Percentiles rank a stretch among this genome's conserved stretches.
Conservation (phyloP, 2,888 invertebrate genomes). For the Parnassius smintheus region DNA sequence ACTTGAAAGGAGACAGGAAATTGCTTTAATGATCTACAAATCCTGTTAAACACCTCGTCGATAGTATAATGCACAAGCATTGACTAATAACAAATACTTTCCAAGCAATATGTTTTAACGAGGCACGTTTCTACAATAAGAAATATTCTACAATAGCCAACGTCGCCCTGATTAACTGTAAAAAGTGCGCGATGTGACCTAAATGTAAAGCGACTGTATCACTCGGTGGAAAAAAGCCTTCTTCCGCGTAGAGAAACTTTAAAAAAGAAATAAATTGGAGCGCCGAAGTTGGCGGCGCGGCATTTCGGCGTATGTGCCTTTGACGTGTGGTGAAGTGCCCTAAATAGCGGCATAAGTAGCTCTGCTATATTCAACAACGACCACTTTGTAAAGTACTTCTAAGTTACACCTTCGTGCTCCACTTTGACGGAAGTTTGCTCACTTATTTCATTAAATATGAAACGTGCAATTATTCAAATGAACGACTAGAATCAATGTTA, state of each 20-base stretch:
- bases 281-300: conserved; percentile 25
- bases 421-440: conserved; percentile 5
- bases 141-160: conserved; percentile 13
- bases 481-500: background rate
- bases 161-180: conserved; percentile 19
- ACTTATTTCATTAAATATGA: conserved; percentile 10
- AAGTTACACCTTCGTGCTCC: conserved; percentile 26
- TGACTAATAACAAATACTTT: no score
- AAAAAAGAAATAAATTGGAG: conserved; percentile 28
- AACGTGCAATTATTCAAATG: conserved; percentile 1
- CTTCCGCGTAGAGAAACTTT: conserved; percentile 27
- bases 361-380: conserved; percentile 27
- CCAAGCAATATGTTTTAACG: no score
- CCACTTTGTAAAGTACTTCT: conserved; percentile 27
- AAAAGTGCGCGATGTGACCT: conserved; percentile 23
- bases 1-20: no score
- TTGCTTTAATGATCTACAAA: no score
- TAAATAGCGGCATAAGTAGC: conserved; percentile 29
- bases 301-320: conserved; percentile 26
- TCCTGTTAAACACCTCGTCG: no score
- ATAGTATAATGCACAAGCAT: no score
- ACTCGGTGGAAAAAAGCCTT: conserved; percentile 22
- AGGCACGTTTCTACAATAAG: background rate
- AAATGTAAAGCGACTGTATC: conserved; percentile 26
- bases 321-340: conserved; percentile 27